Conservation (phyloP, 2,113 vertebrate genomes). For the Vidua chalybeata region DNA sequence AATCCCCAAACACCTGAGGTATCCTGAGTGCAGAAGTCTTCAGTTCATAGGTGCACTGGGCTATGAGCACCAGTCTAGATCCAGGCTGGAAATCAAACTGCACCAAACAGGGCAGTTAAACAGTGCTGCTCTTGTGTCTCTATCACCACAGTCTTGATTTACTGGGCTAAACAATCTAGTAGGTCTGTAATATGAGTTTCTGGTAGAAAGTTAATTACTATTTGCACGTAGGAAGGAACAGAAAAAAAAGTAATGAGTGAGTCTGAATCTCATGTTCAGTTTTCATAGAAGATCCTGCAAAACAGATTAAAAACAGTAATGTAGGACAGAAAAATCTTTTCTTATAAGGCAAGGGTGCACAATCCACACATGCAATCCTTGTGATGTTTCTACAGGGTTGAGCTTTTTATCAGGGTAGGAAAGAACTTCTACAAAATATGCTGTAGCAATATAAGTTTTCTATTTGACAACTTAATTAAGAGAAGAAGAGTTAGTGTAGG, state of each 20-base stretch:
- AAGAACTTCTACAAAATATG: slow-evolving; percentile 72
- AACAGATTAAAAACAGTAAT: neutral
- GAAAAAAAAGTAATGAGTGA: neutral
- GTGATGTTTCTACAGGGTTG: slow-evolving; percentile 61
- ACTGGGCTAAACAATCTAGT: neutral
- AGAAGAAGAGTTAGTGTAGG: slow-evolving; percentile 73
- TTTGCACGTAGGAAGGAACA: neutral
- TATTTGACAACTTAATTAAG: slow-evolving; percentile 82
- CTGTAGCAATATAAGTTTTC: slow-evolving; percentile 78
- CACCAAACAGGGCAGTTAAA: neutral
- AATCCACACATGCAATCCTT: slow-evolving; percentile 29
- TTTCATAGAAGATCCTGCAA: neutral
- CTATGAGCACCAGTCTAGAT: neutral
- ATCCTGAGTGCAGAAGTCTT: neutral
- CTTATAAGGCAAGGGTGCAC: neutral
- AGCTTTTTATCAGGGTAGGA: slow-evolving; percentile 61
- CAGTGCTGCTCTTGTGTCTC: neutral
- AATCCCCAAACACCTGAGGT: neutral
- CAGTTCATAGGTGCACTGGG: neutral
- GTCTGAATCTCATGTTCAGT: neutral
- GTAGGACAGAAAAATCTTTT: neutral
- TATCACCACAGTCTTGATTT: neutral
- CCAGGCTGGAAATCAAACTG: neutral
- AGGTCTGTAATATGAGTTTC: neutral
- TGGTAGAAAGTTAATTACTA: neutral